phyloP scores from a whole-genome alignment of 2,888 invertebrate species.

The Apoda limacodes region DNA sequence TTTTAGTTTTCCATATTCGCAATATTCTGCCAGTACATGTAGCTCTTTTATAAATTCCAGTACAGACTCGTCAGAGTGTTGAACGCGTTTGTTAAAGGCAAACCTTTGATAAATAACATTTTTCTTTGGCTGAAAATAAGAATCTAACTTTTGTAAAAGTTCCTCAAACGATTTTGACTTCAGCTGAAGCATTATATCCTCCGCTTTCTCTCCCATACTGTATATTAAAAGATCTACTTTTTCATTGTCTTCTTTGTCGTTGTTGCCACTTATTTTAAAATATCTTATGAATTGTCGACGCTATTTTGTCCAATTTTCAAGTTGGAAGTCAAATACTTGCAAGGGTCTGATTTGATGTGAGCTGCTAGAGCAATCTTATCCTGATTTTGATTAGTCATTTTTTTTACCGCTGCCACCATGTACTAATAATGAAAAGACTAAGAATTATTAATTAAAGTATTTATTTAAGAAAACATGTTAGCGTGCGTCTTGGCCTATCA shows the following conservation, averaged over 20 bases:
- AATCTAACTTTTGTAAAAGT: not conserved
- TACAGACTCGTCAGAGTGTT: not conserved
- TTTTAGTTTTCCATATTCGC: not conserved
- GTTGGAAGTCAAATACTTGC: not conserved
- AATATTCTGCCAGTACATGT: not conserved
- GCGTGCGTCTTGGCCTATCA: no score
- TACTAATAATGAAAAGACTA: no score
- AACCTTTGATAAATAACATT: slow-evolving; percentile 1
- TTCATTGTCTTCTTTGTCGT: not conserved
- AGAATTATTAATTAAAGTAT: no score
- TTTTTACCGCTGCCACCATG: no score
- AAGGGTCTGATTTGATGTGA: no score
- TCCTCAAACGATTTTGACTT: not conserved
- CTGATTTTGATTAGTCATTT: no score
- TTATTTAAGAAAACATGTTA: no score
- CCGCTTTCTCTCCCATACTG: slow-evolving; percentile 3
- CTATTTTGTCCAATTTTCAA: not conserved
- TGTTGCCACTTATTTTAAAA: not conserved
- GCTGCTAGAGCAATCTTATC: no score
- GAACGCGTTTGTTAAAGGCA: not conserved
- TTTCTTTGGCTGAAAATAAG: not conserved
- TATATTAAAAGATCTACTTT: slow-evolving; percentile 3
- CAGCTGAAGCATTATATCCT: not conserved
- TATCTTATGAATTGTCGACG: slow-evolving; percentile 1
- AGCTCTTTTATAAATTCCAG: not conserved